These are phyloP conservation scores for Nannospalax galili DNA, from an alignment of 2,113 vertebrate species.

Conservation along the genomic window DNA sequence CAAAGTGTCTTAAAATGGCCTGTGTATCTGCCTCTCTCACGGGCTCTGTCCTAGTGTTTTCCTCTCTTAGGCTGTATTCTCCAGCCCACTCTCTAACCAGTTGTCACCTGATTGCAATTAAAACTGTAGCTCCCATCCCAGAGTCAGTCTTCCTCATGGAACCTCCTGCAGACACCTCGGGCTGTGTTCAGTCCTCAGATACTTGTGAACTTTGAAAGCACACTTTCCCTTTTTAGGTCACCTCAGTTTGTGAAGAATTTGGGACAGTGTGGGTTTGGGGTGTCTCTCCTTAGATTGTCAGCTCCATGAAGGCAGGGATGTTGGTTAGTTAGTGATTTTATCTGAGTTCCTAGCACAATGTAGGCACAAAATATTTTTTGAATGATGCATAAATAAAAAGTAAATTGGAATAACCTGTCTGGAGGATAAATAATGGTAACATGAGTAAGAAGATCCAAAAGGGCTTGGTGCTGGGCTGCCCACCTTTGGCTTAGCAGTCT, in stretches of 20 bases:
- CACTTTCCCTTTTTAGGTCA: neutral
- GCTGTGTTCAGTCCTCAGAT: neutral
- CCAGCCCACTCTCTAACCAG: neutral
- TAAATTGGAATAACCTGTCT: neutral
- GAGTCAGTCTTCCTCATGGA: neutral
- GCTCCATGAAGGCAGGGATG: neutral
- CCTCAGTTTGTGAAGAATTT: neutral
- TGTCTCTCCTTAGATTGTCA: neutral
- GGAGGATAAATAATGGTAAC: neutral
- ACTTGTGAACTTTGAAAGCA: neutral
- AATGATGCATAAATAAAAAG: neutral
- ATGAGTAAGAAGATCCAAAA: neutral
- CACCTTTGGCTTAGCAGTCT: neutral
- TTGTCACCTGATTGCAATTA: neutral
- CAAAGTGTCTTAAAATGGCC: neutral
- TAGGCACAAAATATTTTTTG: slow-evolving; percentile 19
- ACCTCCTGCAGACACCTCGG: neutral
- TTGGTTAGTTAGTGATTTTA: neutral
- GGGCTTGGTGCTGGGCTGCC: neutral
- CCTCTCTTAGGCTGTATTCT: neutral
- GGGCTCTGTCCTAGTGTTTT: neutral
- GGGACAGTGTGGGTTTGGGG: neutral
- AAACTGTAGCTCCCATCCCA: neutral
- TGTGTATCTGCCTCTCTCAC: neutral
- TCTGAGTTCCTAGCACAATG: neutral